Evolutionary conservation across 2,888 invertebrate genomes (phyloP).

Genomic region (Napeogenes inachia): DNA sequence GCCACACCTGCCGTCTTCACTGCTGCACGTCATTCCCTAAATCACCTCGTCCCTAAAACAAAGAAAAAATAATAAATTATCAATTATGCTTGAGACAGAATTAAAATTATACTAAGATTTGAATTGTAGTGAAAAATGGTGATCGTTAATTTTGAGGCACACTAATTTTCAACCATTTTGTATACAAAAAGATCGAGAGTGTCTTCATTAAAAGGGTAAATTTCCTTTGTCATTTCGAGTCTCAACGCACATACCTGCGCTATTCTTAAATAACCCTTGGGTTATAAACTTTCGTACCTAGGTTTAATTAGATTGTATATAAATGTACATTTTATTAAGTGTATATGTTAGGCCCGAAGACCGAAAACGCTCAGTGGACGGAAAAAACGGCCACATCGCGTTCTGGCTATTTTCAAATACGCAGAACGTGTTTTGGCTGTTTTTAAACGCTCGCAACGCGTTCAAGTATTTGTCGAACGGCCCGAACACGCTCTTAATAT

Average conservation of each 20-base stretch:
- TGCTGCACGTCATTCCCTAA: constrained; percentile 64
- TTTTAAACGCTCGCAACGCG: too few species aligned
- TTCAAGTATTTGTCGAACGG: too few species aligned
- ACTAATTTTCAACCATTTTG: constrained; percentile 40
- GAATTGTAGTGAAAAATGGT: constrained; percentile 24
- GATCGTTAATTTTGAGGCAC: constrained; percentile 21
- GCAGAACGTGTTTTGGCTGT: too few species aligned
- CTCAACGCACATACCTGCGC: constrained; percentile 54
- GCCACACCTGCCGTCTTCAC: constrained; percentile 62
- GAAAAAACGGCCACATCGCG: too few species aligned
- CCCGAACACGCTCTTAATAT: too few species aligned
- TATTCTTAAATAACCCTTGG: constrained; percentile 27
- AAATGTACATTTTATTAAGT: background rate
- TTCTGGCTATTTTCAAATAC: too few species aligned
- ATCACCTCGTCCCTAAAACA: constrained; percentile 48
- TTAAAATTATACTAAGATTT: constrained; percentile 19
- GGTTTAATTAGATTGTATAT: background rate
- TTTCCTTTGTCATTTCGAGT: constrained; percentile 41
- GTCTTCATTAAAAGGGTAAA: constrained; percentile 49
- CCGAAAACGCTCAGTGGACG: too few species aligned
- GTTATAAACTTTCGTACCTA: background rate
- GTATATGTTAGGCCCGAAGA: too few species aligned
- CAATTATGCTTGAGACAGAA: background rate
- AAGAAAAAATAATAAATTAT: constrained; percentile 28
- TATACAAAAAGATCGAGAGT: constrained; percentile 43